Evolutionary conservation across 2,888 invertebrate genomes (phyloP).

Genomic region (Nezara viridula): DNA sequence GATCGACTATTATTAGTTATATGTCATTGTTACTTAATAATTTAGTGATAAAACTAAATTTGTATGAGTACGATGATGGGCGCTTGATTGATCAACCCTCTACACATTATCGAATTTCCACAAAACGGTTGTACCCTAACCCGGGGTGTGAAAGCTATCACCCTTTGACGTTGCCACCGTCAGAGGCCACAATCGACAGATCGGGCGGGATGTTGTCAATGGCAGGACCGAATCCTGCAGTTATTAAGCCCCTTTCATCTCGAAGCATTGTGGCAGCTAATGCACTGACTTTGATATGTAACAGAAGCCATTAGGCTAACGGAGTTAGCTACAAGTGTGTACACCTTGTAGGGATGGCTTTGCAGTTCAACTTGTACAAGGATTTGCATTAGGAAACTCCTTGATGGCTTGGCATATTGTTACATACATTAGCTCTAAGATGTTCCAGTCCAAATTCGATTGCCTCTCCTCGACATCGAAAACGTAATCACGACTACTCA

Average conservation of each 20-base stretch:
- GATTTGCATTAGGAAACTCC: slow-evolving; percentile 45
- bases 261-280: slow-evolving; percentile 18
- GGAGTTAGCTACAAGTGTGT: slow-evolving; percentile 33
- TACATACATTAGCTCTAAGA: slow-evolving; percentile 20
- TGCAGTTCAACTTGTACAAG: neutral
- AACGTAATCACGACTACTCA: neutral
- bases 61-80: too few relatives aligned
- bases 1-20: too few relatives aligned
- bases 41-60: too few relatives aligned
- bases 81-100: neutral
- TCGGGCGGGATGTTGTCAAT: slow-evolving; percentile 17
- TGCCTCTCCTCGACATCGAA: neutral
- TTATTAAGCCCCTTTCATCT: slow-evolving; percentile 46
- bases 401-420: slow-evolving; percentile 39
- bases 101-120: neutral
- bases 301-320: slow-evolving; percentile 42
- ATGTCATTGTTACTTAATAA: too few relatives aligned
- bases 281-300: slow-evolving; percentile 46
- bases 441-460: neutral
- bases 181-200: slow-evolving; percentile 1
- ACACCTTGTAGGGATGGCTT: neutral
- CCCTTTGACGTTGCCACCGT: neutral
- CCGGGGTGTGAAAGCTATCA: slow-evolving; percentile 28
- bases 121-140: neutral
- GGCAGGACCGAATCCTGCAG: slow-evolving; percentile 1